A percentile compares a stretch with the other conserved stretches of the same genome.
These are phyloP conservation scores for Caiman crocodilus DNA, from an alignment of 2,797 vertebrate genomes.

Conservation along the genomic window DNA sequence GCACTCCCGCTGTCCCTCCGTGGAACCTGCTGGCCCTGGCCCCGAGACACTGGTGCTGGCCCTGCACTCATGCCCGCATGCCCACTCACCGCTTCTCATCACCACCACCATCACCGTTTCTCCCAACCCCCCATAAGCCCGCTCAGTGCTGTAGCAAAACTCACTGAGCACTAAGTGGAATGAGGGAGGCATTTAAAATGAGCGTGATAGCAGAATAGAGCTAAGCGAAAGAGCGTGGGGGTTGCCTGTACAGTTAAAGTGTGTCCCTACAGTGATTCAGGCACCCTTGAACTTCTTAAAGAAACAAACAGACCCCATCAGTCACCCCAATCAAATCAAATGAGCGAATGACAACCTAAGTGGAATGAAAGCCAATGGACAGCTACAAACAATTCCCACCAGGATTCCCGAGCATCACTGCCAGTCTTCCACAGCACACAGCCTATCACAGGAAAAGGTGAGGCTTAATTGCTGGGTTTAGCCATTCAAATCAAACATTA, in stretches of 20 bases:
- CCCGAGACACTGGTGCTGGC: too few relatives aligned
- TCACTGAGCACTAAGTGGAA: neutral
- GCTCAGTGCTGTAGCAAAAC: too few relatives aligned
- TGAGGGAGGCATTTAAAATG: neutral
- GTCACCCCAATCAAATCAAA: neutral
- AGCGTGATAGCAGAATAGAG: neutral
- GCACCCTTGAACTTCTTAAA: neutral
- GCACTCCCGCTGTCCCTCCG: too few relatives aligned
- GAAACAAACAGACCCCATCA: accelerated
- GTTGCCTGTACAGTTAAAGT: neutral
- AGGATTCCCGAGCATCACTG: neutral
- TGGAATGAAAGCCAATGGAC: neutral
- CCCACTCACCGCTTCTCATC: too few relatives aligned
- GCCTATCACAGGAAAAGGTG: neutral
- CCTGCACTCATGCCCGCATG: too few relatives aligned
- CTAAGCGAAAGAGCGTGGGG: neutral
- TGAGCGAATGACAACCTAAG: neutral
- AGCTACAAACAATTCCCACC: neutral
- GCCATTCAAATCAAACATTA: neutral
- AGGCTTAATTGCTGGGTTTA: neutral
- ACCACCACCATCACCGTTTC: too few relatives aligned
- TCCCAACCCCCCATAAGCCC: too few relatives aligned
- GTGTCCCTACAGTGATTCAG: neutral
- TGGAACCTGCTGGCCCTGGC: too few relatives aligned
- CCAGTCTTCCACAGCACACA: neutral